Conservation (phyloP, 2,113 vertebrate species). For the Regulus satrapa region DNA sequence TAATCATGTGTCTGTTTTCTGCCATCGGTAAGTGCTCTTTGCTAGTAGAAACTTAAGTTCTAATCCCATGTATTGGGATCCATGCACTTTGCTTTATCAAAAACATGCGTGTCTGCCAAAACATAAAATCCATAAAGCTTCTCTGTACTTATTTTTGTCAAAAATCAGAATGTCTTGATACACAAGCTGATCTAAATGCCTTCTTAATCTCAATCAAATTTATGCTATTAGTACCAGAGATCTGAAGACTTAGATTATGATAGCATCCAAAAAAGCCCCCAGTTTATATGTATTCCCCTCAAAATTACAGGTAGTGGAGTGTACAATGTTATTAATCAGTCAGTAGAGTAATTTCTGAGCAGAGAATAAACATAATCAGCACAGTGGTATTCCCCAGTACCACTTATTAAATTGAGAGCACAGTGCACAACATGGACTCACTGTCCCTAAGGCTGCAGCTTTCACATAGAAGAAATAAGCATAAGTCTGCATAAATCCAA, state of each 20-base stretch:
- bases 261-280: background rate
- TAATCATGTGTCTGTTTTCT: slow-evolving; percentile 90
- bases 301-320: background rate
- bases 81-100: background rate
- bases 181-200: background rate
- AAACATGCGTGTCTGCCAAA: background rate
- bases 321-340: background rate
- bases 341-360: background rate
- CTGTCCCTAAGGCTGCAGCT: background rate
- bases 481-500: background rate
- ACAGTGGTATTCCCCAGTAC: background rate
- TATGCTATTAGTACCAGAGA: background rate
- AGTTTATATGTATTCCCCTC: background rate
- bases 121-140: background rate
- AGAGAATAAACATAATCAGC: background rate
- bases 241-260: background rate
- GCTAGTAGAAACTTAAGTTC: background rate
- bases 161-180: background rate
- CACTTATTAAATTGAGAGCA: background rate
- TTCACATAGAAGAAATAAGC: background rate
- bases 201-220: background rate
- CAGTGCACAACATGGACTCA: background rate
- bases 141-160: background rate
- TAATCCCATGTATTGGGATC: no score
- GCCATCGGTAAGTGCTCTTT: slow-evolving; percentile 83